phyloP scores from a whole-genome alignment of 2,113 vertebrate genomes.

The Lophochroa leadbeateri region DNA sequence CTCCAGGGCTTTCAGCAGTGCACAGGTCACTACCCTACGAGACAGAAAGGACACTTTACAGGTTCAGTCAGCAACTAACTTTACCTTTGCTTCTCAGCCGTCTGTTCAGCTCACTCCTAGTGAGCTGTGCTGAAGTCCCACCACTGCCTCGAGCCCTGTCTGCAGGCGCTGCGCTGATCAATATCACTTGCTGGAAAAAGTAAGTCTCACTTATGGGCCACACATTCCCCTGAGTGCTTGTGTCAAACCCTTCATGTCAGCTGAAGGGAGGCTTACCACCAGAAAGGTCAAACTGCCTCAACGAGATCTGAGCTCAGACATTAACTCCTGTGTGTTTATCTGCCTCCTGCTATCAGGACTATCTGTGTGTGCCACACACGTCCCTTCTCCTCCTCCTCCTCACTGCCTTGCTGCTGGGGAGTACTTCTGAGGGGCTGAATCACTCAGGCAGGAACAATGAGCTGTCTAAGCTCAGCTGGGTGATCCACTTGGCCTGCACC shows the following conservation, averaged over 20 bases:
- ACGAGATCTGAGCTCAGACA: conserved; percentile 21
- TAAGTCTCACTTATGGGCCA: conserved; percentile 40
- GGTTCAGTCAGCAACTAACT: not conserved
- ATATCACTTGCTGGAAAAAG: conserved; percentile 42
- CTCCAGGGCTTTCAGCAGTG: not conserved
- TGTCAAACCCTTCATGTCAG: conserved; percentile 62
- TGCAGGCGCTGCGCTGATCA: not conserved
- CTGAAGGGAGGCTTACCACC: conserved; percentile 5
- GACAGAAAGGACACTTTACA: not conserved
- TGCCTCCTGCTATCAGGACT: not conserved
- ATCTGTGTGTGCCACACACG: not conserved
- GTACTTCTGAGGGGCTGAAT: conserved; percentile 10
- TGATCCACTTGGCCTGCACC: not conserved
- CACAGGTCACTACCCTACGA: not conserved
- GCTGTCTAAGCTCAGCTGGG: not conserved
- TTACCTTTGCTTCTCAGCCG: not conserved
- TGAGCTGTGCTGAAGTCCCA: not conserved
- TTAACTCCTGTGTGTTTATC: not conserved
- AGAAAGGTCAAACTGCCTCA: conserved; percentile 53
- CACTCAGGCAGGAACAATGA: not conserved
- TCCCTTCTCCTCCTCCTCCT: not conserved
- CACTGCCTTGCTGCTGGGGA: not conserved
- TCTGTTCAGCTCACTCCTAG: not conserved
- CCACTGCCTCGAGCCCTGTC: not conserved
- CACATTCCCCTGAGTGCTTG: conserved; percentile 34